Evolutionary conservation across 2,797 vertebrate genomes (phyloP).

Genomic region (Macrochelys suwanniensis): DNA sequence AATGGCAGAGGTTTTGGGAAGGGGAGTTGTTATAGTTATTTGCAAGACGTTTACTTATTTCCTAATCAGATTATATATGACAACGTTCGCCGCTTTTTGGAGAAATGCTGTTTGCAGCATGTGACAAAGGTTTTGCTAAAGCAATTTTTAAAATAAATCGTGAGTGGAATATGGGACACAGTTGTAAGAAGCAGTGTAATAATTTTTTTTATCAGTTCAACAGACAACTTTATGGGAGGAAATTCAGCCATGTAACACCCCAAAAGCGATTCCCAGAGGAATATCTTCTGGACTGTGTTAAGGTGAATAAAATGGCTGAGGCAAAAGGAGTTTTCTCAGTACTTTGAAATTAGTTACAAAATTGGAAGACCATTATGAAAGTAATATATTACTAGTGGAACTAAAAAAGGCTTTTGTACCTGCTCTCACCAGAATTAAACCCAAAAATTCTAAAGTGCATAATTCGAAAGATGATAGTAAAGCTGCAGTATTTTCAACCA

Average conservation of each 20-base stretch:
- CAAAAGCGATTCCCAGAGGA: background rate
- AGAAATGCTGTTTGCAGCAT: background rate
- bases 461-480: background rate
- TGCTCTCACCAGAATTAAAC: background rate
- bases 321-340: background rate
- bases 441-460: background rate
- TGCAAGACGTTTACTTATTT: background rate
- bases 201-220: background rate
- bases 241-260: background rate
- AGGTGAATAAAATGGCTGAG: background rate
- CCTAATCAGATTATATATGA: background rate
- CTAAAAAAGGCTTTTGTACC: background rate
- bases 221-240: background rate
- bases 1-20: background rate
- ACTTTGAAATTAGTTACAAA: background rate
- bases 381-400: background rate
- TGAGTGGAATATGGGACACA: background rate
- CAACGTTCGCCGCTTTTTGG: background rate
- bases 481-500: background rate
- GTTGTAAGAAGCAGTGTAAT: background rate
- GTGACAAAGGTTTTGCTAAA: background rate
- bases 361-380: background rate
- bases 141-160: background rate
- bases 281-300: background rate
- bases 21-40: background rate